Base-by-base conservation (phyloP, 2,888 invertebrate genomes). In the Drosophila helvetica region DNA sequence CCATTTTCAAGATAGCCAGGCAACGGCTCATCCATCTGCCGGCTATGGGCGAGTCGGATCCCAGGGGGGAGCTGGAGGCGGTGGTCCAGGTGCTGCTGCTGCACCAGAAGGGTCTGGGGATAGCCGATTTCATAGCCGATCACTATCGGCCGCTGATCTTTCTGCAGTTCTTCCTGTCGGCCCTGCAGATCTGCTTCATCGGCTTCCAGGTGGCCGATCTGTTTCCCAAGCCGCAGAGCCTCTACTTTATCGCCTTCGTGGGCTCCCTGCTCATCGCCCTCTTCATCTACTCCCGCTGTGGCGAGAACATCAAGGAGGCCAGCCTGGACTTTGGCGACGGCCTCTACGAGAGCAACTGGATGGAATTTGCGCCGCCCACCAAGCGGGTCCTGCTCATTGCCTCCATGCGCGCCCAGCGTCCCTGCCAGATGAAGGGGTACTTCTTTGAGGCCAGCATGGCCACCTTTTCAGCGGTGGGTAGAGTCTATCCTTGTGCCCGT, bases 371-470 rank as follows among this genome's bases (percentile, higher is more conserved):
- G 0, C 61, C 59, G 1, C 27, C 74, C 19, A 81, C 79, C 25
- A 71, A 47, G 30, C 51, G 46, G 8, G 58, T 52, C 0, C 66
- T 81, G 12, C 46, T 79, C 7, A 19, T 81, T 1, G 66, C 67
- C 46, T 60, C 64, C 8, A 79, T 79, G 76, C 80, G 80, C 0
- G 75, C 80, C 6, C 81, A 80, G 48, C 47, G 48, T 0, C 78
- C 81, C 0, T 79, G 83, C 25, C 78, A 76, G 58, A 74, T 81
- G 22, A 63, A 66, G 9, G 83, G 80, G 0, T 81, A 78, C 45
- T 71, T 81, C 33, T 70, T 81, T 15, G 80, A 79, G 54, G 69
- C 80, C 9, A 83, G 79, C 63, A 80, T 79, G 80, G 80, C 74
- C 15, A 83, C 80, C 8, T 83, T 83, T 27, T 80, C 79, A 2